phyloP scores from a whole-genome alignment of 2,888 invertebrate species.

The Ernsta delagoae region DNA sequence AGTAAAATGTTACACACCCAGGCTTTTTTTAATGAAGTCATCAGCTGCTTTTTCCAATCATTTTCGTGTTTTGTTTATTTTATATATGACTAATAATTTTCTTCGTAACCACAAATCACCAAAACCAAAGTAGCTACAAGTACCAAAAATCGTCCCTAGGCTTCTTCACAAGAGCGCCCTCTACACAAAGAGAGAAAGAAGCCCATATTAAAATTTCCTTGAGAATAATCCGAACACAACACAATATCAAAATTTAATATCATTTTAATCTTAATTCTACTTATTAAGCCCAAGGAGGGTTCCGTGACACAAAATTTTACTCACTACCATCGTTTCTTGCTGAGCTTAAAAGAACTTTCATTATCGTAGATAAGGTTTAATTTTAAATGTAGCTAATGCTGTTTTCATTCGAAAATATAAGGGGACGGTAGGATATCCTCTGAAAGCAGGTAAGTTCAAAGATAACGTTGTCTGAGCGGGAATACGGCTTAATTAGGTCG shows the following conservation, averaged over 20 bases:
- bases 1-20: no score
- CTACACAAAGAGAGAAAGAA: conserved; percentile 65
- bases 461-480: conserved; percentile 71
- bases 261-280: conserved; percentile 84
- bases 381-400: conserved; percentile 9
- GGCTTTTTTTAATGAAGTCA: no score
- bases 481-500: conserved; percentile 75
- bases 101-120: no score
- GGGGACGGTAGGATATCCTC: conserved; percentile 55
- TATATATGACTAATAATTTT: no score
- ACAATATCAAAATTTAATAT: conserved; percentile 85
- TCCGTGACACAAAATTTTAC: conserved; percentile 52
- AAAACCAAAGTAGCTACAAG: not conserved
- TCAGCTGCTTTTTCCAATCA: no score
- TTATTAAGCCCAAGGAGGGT: conserved; percentile 80
- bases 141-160: conserved; percentile 8
- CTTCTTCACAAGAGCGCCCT: conserved; percentile 37
- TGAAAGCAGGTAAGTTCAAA: conserved; percentile 79
- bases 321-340: conserved; percentile 48
- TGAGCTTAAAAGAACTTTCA: conserved; percentile 45
- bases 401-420: conserved; percentile 50
- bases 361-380: conserved; percentile 31
- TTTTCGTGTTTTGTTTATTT: no score
- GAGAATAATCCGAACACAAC: conserved; percentile 81
- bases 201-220: conserved; percentile 66